Evolutionary conservation across 2,888 invertebrate species (phyloP).

Genomic region (Salpingus planirostris): DNA sequence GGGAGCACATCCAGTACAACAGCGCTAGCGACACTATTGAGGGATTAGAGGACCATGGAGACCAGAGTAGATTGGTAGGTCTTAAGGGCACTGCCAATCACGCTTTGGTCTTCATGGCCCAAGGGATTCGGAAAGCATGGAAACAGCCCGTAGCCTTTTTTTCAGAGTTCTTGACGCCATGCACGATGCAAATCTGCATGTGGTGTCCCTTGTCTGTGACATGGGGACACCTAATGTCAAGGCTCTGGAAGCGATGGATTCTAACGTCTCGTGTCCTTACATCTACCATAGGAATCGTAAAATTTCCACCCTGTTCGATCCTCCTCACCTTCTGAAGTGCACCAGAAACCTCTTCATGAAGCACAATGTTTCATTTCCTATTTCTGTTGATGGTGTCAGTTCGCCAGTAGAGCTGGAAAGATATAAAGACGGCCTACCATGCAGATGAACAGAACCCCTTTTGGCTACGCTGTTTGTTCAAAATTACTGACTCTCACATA

Average conservation of each 20-base stretch:
- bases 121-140: not conserved
- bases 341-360: not conserved
- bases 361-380: not conserved
- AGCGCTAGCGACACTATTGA: not conserved
- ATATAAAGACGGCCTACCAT: conserved; percentile 1
- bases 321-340: conserved; percentile 2
- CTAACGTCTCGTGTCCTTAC: not conserved
- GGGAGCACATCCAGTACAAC: conserved; percentile 1
- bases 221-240: conserved; percentile 2
- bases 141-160: conserved; percentile 4
- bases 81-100: not conserved
- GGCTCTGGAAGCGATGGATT: conserved; percentile 1
- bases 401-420: not conserved
- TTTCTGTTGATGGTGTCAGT: not conserved
- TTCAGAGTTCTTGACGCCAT: conserved; percentile 1
- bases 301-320: conserved; percentile 3
- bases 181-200: not conserved
- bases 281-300: not conserved
- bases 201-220: conserved; percentile 3
- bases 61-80: not conserved
- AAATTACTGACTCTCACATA: conserved; percentile 6
- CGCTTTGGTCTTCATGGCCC: not conserved
- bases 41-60: conserved; percentile 2
- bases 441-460: conserved; percentile 1
- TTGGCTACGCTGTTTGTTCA: conserved; percentile 2